These are phyloP conservation scores for Hydrocynus forskahlii DNA, from an alignment of 2,797 vertebrate species.

Conservation along the genomic window DNA sequence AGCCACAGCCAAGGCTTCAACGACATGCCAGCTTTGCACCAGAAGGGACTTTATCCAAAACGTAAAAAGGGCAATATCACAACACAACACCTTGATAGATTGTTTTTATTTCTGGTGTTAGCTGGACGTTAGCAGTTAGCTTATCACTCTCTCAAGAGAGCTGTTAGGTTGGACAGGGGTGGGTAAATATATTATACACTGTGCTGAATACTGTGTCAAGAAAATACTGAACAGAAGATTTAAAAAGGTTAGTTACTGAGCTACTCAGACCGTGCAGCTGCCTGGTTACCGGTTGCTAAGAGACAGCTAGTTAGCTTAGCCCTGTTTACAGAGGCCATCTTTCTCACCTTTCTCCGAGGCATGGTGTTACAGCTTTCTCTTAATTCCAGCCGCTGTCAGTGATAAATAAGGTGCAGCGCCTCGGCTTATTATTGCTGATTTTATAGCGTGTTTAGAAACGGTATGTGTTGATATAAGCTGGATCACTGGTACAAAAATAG, in stretches of 20 bases:
- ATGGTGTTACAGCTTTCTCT: conserved; percentile 39
- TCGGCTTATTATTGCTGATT: not conserved
- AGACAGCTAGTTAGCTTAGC: not conserved
- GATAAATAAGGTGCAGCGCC: not conserved
- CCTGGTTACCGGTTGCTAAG: not conserved
- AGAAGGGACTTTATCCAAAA: no score
- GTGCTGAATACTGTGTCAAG: not conserved
- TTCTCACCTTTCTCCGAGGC: conserved; percentile 69
- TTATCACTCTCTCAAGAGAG: not conserved
- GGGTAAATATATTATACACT: not conserved
- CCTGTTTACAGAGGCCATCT: not conserved
- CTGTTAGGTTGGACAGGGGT: not conserved
- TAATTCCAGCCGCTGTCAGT: not conserved
- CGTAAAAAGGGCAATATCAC: not conserved
- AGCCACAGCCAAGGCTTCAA: no score
- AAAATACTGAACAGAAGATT: not conserved
- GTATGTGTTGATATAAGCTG: not conserved
- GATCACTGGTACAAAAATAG: not conserved
- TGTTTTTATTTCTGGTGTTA: not conserved
- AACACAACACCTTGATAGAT: not conserved
- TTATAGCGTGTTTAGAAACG: not conserved
- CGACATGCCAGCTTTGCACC: no score
- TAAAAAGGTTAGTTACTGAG: not conserved
- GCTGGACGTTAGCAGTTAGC: not conserved
- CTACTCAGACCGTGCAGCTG: not conserved